Base-by-base conservation (phyloP, 2,113 vertebrate species). In the Oncorhynchus kisutch region DNA sequence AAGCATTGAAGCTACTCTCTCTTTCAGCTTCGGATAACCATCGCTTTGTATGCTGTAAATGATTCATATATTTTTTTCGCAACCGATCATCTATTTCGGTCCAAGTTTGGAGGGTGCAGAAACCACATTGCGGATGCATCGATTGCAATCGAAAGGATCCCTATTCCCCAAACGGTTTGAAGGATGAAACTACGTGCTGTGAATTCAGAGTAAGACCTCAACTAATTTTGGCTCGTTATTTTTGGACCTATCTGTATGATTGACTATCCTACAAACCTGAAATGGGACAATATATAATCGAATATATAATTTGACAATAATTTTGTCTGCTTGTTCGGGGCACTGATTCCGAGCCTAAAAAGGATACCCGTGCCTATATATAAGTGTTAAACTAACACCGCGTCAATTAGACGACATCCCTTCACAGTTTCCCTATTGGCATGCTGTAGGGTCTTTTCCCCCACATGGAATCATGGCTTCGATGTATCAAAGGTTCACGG, bases 401-500 rank as follows among this genome's bases (percentile, higher is more conserved):
- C 39, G 9, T 45, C 59, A 16, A 62, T 62, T 62, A 62, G 16
- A 62, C n/a, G 6, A 62, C 18, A 62, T 18, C 14, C 9, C 9
- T 45, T 20, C 39, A 45, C 54, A 24, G 68, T 67, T 48, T 25
- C 34, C 59, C n/a, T 70, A 60, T 62, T 76, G 62, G 54, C 27
- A 60, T 59, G 65, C 76, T 67, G 64, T 31, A 31, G 70, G 39
- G 39, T 2, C 1, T 22, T 62, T 73, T 67, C 71, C 25, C 71
- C 31, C 49, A 70, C 84, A 68, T 81, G 64, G 90, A 77, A 93
- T 89, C 73, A 98, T 98, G 97, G 95, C 95, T 93, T 95, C 96
- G 2, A 90, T 99, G 70, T 97, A 97, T 87, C 95, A 96, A 90
- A 84, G 96, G 73, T 94, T 97, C 88, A 91, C 93, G 9, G 95